Evolutionary conservation across 2,113 vertebrate genomes (phyloP), one percentile per base, ranked within the genome.

Genomic region (Procavia capensis): DNA sequence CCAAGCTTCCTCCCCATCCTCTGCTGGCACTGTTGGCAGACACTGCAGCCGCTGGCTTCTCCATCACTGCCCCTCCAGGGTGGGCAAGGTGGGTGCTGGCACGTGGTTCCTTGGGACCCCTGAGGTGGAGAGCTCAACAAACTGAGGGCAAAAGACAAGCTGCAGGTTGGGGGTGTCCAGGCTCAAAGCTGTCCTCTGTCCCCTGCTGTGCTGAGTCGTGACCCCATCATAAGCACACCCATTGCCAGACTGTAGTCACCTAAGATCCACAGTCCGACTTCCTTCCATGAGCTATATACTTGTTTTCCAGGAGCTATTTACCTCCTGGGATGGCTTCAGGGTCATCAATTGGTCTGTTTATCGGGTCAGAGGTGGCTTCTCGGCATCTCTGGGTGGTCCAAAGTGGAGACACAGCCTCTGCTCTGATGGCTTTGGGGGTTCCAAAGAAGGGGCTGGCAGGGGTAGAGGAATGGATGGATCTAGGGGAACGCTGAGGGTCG

Each of bases 401-500:
- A 31, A 24, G 24, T 64, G 79, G 50, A 83, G 82, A 27, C 20
- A 5, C 9, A 84, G n/a, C 41, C 78, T 76, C 2, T 74, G 27
- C 43, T 41, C 47, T 78, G 47, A 85, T 14, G 50, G 57, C 34
- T 31, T 31, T 50, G 45, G 45, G 24, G 16, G 34, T 41, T 86
- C 61, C 39, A 66, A 54, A 79, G 54, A 17, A 24, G 1, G 7
- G 31, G 13, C 27, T 81, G 54, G 9, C 50, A 57, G 17, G 54
- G 54, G 3, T 2, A 16, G 34, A 83, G 31, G 22, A 8, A 39
- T 22, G n/a, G 43, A 78, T 45, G 13, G 34, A 57, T 13, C 31
- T 5, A 78, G 25, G 76, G 9, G 27, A 1, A 0, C 41, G 3
- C 9, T 50, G 9, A 2, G 1, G 39, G 22, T 6, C 78, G 39